Evolutionary conservation across 2,797 vertebrate genomes (phyloP).

Genomic region (Myotis myotis): DNA sequence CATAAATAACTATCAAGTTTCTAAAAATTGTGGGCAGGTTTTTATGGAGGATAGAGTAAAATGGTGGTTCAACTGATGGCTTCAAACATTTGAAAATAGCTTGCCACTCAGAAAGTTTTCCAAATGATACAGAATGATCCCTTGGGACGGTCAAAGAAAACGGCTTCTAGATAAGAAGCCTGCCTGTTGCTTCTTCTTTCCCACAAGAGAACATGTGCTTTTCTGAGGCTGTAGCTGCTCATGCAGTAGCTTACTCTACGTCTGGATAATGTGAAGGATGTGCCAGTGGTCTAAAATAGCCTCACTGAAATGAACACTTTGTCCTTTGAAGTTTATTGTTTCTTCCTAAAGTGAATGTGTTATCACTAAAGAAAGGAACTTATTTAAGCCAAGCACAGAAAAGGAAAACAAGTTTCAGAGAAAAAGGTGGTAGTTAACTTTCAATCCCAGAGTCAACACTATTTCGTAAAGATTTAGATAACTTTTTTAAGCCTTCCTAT

Average conservation of each 20-base stretch:
- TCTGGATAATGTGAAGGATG: neutral
- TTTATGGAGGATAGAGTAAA: neutral
- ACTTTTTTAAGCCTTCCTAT: neutral
- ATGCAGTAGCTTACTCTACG: neutral
- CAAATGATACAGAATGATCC: neutral
- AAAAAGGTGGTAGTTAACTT: neutral
- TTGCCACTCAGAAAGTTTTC: neutral
- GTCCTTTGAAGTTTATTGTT: neutral
- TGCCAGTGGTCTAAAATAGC: neutral
- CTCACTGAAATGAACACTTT: conserved; percentile 11
- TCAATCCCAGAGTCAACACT: neutral
- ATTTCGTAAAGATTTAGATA: conserved; percentile 7
- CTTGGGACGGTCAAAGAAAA: neutral
- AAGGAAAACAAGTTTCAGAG: neutral
- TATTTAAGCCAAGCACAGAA: neutral
- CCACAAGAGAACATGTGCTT: neutral
- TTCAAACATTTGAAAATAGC: neutral
- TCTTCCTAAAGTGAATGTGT: conserved; percentile 44
- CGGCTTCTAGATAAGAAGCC: neutral
- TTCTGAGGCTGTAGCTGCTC: neutral
- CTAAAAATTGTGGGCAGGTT: neutral
- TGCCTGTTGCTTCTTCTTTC: neutral
- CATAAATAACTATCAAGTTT: neutral
- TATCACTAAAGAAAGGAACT: neutral
- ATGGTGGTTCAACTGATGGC: neutral